phyloP scores from a whole-genome alignment of 1,140 invertebrate genomes.

The Megalopta genalis region DNA sequence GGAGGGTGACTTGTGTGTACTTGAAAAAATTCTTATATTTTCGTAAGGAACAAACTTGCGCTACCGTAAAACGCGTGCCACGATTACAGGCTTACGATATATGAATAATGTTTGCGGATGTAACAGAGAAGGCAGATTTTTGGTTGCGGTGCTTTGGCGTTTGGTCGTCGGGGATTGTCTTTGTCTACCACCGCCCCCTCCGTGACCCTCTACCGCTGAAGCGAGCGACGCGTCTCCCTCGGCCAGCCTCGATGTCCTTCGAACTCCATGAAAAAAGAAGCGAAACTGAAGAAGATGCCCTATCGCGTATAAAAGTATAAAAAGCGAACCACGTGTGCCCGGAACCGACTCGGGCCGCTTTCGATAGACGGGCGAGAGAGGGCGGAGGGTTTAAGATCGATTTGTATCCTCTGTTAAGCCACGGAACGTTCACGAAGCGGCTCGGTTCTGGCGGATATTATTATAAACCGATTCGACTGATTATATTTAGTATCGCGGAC shows the following conservation, averaged over 20 bases:
- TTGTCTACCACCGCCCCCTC: neutral
- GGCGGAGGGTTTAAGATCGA: too few relatives aligned
- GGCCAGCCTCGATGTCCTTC: neutral
- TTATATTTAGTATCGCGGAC: too few relatives aligned
- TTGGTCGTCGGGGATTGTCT: neutral
- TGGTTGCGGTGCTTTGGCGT: constrained; percentile 38
- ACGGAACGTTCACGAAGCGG: too few relatives aligned
- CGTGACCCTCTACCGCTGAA: too few relatives aligned
- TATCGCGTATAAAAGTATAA: constrained; percentile 33
- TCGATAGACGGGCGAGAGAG: too few relatives aligned
- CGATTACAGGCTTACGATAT: constrained; percentile 25
- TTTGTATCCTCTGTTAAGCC: too few relatives aligned
- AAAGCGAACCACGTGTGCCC: neutral
- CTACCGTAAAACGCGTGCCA: constrained; percentile 41
- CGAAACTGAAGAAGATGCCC: neutral
- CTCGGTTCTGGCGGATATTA: too few relatives aligned
- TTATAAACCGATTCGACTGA: too few relatives aligned
- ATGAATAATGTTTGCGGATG: constrained; percentile 9
- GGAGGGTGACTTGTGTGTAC: neutral
- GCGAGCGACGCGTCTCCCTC: neutral
- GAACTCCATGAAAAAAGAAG: neutral
- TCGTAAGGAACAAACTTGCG: constrained; percentile 47
- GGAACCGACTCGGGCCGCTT: too few relatives aligned
- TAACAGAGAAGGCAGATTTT: constrained; percentile 28
- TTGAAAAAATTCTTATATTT: constrained; percentile 38